Base-by-base conservation (phyloP, 2,113 vertebrate genomes). In the Phrynosoma platyrhinos region DNA sequence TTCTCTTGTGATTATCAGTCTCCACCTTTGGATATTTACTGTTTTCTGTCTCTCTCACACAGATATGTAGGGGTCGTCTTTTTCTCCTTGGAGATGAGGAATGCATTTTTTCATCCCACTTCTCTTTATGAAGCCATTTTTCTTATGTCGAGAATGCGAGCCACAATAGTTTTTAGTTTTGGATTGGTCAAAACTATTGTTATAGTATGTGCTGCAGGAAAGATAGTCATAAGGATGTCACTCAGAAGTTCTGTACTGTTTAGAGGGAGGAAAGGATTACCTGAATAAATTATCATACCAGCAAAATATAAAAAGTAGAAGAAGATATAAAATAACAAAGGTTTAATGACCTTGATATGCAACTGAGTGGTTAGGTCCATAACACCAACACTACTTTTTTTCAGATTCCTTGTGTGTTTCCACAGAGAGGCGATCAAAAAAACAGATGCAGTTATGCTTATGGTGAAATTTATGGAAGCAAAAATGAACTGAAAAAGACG, bases 371-470 rank as follows among this genome's bases (percentile, higher is more conserved):
- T 71, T 9, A 71, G 68, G 6, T 86, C 90, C 12, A n/a, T 71
- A 16, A 21, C 74, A 86, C 47, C 18, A 1, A 42, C 52, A 5
- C 18, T 2, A 0, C 12, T 83, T 12, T 1, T 30, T 25, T 1
- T n/a, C 92, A 92, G 91, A 2, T 72, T 85, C 71, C 1, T 5
- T 0, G 7, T 27, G 13, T 91, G 91, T 12, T 55, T 87, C 36
- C 89, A 83, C 64, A 92, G 87, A 23, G 91, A 94, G 32, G 2
- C 4, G 5, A 94, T 83, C 87, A 93, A 25, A 76, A 92, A 30
- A 2, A 40, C 1, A 1, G 27, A 30, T 71, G 68, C 68, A 23
- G 83, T 21, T 75, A 93, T 87, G 4, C 90, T 93, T 23, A 93
- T 9, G 42, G 52, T 90, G 30, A 75, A 91, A 53, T 91, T 92